phyloP scores from a whole-genome alignment of 2,888 invertebrate genomes.

The Tupiocoris notatus region DNA sequence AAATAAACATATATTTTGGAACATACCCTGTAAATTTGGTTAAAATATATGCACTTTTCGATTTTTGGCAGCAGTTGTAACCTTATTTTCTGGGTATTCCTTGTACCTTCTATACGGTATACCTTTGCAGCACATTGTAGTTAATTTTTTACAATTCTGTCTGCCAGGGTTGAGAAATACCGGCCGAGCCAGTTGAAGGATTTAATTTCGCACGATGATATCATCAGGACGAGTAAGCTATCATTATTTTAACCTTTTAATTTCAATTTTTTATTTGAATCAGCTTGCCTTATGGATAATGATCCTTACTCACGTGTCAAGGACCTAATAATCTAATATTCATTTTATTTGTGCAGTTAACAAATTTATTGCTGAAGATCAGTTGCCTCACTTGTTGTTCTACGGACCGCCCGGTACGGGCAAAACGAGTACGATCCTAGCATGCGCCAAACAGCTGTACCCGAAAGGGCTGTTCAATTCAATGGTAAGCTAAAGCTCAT shows the following conservation, averaged over 20 bases:
- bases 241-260: too few relatives aligned
- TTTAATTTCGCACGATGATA: constrained; percentile 95
- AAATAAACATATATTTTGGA: too few relatives aligned
- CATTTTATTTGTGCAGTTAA: constrained; percentile 60
- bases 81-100: too few relatives aligned
- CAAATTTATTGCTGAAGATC: constrained; percentile 85
- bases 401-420: constrained; percentile 96
- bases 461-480: constrained; percentile 85
- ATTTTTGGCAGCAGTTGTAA: too few relatives aligned
- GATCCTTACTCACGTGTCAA: not conserved
- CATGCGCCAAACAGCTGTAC: constrained; percentile 91
- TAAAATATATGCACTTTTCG: too few relatives aligned
- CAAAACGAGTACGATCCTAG: constrained; percentile 96
- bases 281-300: not conserved
- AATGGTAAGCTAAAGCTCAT: constrained; percentile 70
- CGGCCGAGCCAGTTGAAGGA: constrained; percentile 88
- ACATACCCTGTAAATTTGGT: too few relatives aligned
- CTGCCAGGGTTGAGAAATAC: constrained; percentile 94
- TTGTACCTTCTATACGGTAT: too few relatives aligned
- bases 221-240: constrained; percentile 92
- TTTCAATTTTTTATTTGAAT: not conserved
- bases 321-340: not conserved
- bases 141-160: too few relatives aligned
- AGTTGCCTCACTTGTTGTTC: constrained; percentile 91
- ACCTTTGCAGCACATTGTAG: too few relatives aligned